Base-by-base conservation (phyloP, 2,113 vertebrate species). In the Cynocephalus volans region DNA sequence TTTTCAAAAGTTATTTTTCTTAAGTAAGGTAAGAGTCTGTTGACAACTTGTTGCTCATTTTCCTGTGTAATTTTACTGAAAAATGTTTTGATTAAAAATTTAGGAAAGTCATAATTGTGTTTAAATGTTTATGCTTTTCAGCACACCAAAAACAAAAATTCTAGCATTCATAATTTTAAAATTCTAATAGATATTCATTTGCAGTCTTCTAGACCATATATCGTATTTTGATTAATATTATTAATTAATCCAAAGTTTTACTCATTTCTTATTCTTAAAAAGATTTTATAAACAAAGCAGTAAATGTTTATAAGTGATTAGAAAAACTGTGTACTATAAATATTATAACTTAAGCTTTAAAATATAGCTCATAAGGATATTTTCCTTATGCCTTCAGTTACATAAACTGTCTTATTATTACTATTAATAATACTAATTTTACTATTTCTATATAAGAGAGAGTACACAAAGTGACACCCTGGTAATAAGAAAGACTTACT, bases 41-140 rank as follows among this genome's bases (percentile, higher is more conserved):
- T 93, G 7, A 41, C 26, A 72, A 95, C n/a, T 90, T 83, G 8
- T 28, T 72, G 26, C n/a, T 91, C 41, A 90, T 54, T 93, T 93
- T 70, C 67, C n/a, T 79, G 26, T 79, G 7, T 83, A 76, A 90
- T 76, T 93, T 93, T 70, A 85, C 73, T 89, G 10, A 85, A 92
- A 92, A 58, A 14, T 8, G 9, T 52, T 80, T 88, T 76, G 73
- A 82, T 24, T 15, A 72, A 90, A 96, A 73, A 41, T 48, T 70
- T 31, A 95, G 28, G 64, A 82, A 91, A 64, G 33, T 24, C 36
- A 86, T 24, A 86, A 89, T 28, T 50, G 50, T 77, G 65, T 81
- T 88, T 80, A 76, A 76, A 81, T 64, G 41, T 3, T 70, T 15
- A 45, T 82, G 18, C 31, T 76, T 75, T 76, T n/a, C 50, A 95